Base-by-base conservation (phyloP, 2,797 vertebrate genomes). In the Falco rusticolus region DNA sequence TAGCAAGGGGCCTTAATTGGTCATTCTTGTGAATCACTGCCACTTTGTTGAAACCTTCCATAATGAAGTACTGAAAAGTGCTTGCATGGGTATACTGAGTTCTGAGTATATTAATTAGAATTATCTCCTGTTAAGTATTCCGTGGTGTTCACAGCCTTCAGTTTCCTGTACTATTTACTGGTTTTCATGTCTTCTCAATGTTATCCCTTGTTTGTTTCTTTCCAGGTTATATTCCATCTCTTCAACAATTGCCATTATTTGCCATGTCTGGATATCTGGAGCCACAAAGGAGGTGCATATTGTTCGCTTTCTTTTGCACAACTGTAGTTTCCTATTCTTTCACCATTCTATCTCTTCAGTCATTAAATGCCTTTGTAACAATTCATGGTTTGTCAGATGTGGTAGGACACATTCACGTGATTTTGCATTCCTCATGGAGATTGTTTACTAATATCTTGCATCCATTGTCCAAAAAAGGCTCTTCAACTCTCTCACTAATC, bases 331-430 rank as follows among this genome's bases (percentile, higher is more conserved):
- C 9, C n/a, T 41, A 9, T 47, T 81, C 16, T 57, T 78, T 86
- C 26, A 22, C 66, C 66, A 56, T 28, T 20, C 3, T 28, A 13
- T 16, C 2, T 83, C 39, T 61, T 91, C 22, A 37, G 68, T 39
- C n/a, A 66, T 63, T 47, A 47, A 88, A 53, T 25, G 4, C 1
- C 2, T 59, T 79, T 56, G 3, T 64, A 79, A 60, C 4, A 72
- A 63, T 39, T 69, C 0, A 0, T n/a, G 63, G 12, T 15, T 61
- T 80, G 4, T 51, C 50, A 17, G 18, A 50, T 33, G 5, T 18
- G 7, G 20, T 48, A 8, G 51, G 54, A n/a, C 1, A 4, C 12
- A 16, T 39, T 69, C n/a, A 57, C 4, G 2, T 39, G 24, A n/a
- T 41, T 89, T 84, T 54, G 4, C 20, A 26, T 43, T 65, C 43